Evolutionary conservation across 2,888 invertebrate genomes (phyloP).

Genomic region (Pseudococcus jackbeardsleyi): DNA sequence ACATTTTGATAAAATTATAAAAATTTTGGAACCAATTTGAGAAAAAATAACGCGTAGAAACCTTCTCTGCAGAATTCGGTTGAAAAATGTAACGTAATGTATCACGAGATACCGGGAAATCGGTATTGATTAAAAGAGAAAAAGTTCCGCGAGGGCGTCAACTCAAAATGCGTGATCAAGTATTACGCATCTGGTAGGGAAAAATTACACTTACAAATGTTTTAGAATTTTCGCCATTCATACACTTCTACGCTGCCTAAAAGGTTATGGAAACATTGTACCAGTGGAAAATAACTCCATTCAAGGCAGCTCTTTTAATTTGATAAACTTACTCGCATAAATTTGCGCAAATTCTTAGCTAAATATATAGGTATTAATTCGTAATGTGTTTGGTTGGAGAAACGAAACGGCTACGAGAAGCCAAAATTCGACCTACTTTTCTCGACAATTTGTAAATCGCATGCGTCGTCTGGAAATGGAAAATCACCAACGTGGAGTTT

Average conservation of each 20-base stretch:
- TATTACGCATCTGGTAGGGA: not conserved
- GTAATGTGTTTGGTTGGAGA: not conserved
- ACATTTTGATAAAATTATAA: no score
- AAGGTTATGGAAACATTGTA: not conserved
- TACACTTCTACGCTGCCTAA: not conserved
- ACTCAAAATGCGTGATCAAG: constrained; percentile 46
- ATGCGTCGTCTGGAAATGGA: constrained; percentile 5
- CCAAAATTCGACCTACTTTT: constrained; percentile 44
- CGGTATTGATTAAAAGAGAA: constrained; percentile 21
- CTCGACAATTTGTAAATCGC: not conserved
- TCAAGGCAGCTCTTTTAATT: not conserved
- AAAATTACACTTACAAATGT: not conserved
- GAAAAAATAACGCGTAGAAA: no score
- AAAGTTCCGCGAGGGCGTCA: not conserved
- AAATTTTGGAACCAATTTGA: no score
- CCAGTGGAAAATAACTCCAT: not conserved
- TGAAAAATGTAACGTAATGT: not conserved
- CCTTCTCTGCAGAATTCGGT: not conserved
- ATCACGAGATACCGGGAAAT: not conserved
- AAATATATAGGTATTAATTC: not conserved
- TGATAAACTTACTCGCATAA: not conserved
- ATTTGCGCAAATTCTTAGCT: not conserved
- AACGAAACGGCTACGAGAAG: not conserved
- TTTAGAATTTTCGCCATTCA: not conserved
- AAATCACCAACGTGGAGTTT: not conserved